Base-by-base conservation (phyloP, 1,140 invertebrate genomes). In the Drosophila sucinea region DNA sequence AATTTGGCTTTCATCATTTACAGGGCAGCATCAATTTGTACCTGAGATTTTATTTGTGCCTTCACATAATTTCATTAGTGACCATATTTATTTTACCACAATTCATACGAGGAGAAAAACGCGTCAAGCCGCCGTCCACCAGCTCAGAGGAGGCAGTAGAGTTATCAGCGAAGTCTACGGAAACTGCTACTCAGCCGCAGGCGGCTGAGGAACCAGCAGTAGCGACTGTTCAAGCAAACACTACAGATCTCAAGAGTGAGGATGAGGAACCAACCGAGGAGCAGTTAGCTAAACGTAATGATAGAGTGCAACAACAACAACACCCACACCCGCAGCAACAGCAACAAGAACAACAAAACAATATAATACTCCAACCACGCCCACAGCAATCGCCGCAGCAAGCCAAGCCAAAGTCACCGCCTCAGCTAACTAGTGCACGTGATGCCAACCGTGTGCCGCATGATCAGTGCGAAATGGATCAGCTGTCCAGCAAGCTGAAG, bases 11-110 rank as follows among this genome's bases (percentile, higher is more conserved):
- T 75, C 56, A 47, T 55, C 1, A 3, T 0, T 76, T 84, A 77
- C 81, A 92, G 91, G 90, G 95, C 63, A 94, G 94, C 76, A 85
- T 96, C 65, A 91, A 91, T 71, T 87, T 96, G 76, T 96, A 95
- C 92, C 92, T 93, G 95, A 96, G 93, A 94, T 94, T 95, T 86
- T 87, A 94, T 92, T 94, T 95, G 92, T 93, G 93, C 83, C 92
- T 94, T 77, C 95, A 95, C 89, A 73, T 95, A 60, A 73, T 94
- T 66, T 93, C 93, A 77, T 67, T 94, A 33, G 85, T 91, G 35
- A 93, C 93, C 60, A 93, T 94, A 67, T 77, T 93, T 66, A 63
- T 94, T 66, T 90, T 94, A 81, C 94, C 94, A 29, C 80, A 68
- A 82, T 90, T 90, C 40, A 82, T 92, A 66, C 78, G 83, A 58